Conservation (phyloP, 2,888 invertebrate species). For the Malthinus seriepunctatus region DNA sequence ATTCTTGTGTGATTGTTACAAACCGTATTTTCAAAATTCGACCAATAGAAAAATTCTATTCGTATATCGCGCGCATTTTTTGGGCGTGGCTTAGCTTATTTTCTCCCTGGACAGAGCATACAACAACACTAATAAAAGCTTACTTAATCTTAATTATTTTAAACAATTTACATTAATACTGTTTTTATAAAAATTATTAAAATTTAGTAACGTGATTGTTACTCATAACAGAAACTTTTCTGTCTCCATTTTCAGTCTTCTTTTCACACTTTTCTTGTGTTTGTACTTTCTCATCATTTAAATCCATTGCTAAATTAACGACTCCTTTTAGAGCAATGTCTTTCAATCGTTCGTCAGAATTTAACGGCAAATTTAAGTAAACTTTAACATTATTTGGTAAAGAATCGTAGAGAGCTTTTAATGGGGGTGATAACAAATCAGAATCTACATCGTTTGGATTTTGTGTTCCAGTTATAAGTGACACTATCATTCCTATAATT, state of each 20-base stretch:
- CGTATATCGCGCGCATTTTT: too few species aligned
- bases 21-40: too few species aligned
- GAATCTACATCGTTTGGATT: constrained; percentile 66
- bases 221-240: constrained; percentile 8
- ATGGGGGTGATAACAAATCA: constrained; percentile 70
- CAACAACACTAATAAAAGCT: too few species aligned
- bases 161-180: too few species aligned
- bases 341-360: constrained; percentile 28
- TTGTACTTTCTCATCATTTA: constrained; percentile 38
- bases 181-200: neutral
- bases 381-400: constrained; percentile 58
- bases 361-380: constrained; percentile 43
- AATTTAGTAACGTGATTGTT: constrained; percentile 1
- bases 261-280: constrained; percentile 8
- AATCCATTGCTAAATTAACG: constrained; percentile 41
- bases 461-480: constrained; percentile 67
- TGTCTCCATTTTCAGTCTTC: constrained; percentile 16
- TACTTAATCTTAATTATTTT: too few species aligned
- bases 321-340: constrained; percentile 38
- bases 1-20: too few species aligned
- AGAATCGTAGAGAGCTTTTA: constrained; percentile 60
- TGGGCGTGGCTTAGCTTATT: too few species aligned
- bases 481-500: constrained; percentile 71
- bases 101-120: too few species aligned
- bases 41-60: too few species aligned